These are phyloP conservation scores for Pteromalus puparum DNA, from an alignment of 1,140 invertebrate species.

Conservation along the genomic window DNA sequence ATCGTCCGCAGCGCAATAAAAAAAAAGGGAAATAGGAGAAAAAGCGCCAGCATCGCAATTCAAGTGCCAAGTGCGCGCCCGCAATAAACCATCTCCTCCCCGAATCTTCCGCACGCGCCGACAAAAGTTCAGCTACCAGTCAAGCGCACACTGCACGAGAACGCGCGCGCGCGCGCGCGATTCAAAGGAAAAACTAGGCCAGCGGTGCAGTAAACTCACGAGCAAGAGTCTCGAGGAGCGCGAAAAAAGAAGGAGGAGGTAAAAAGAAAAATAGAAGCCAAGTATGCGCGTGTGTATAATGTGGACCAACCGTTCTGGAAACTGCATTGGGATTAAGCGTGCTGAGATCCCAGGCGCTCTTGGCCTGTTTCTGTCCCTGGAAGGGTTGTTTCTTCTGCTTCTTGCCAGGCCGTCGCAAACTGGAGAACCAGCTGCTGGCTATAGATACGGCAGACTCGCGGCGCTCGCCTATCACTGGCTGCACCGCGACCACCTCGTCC, in stretches of 20 bases:
- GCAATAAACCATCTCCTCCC: too few relatives aligned
- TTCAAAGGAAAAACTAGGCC: background rate
- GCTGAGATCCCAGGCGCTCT: constrained; percentile 80
- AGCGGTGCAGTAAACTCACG: background rate
- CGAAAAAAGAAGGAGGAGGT: too few relatives aligned
- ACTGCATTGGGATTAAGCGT: constrained; percentile 65
- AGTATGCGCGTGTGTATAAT: background rate
- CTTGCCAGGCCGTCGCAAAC: constrained; percentile 79
- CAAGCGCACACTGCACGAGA: background rate
- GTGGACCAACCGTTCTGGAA: constrained; percentile 60
- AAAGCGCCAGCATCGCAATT: too few relatives aligned
- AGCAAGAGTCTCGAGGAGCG: background rate
- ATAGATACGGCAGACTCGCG: constrained; percentile 72
- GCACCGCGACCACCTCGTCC: constrained; percentile 59
- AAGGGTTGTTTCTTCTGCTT: constrained; percentile 72
- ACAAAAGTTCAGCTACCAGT: background rate
- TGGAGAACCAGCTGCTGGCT: constrained; percentile 86
- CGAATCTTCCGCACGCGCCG: too few relatives aligned
- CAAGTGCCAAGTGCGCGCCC: too few relatives aligned
- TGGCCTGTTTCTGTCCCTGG: constrained; percentile 73
- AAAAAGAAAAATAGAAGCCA: background rate
- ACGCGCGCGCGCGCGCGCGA: background rate
- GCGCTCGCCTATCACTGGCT: constrained; percentile 16
- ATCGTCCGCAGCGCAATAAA: too few relatives aligned
- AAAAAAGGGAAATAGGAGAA: too few relatives aligned